Evolutionary conservation across 2,888 invertebrate genomes (phyloP).

Genomic region (Caenorhabditis zanzibari): DNA sequence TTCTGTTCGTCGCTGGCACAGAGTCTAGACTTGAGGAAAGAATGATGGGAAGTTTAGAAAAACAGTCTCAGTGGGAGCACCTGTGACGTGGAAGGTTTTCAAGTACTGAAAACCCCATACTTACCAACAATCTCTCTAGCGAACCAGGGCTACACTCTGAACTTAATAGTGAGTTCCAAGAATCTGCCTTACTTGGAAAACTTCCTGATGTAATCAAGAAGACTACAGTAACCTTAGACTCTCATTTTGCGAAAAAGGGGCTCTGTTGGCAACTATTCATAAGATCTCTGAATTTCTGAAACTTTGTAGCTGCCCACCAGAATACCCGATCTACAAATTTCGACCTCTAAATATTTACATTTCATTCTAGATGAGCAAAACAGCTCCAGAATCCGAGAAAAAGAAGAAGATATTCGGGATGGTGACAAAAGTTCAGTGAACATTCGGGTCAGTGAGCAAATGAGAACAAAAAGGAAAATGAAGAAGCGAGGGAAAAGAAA

Average conservation of each 20-base stretch:
- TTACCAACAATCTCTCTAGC: no score
- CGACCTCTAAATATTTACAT: constrained; percentile 30
- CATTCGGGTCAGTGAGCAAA: constrained; percentile 51
- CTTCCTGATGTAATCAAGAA: no score
- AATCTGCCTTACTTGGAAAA: background rate
- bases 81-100: background rate
- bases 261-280: background rate
- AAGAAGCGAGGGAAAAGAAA: constrained; percentile 9
- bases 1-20: background rate
- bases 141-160: no score
- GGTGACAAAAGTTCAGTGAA: constrained; percentile 51
- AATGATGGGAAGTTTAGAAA: background rate
- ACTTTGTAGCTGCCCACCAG: no score
- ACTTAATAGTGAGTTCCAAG: no score
- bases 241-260: no score
- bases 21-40: constrained; percentile 14
- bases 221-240: no score
- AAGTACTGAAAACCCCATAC: no score
- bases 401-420: constrained; percentile 24
- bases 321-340: constrained; percentile 21
- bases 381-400: constrained; percentile 8
- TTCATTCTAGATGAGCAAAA: constrained; percentile 16
- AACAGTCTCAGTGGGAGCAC: background rate
- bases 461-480: constrained; percentile 25
- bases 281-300: constrained; percentile 18